Evolutionary conservation across 2,888 invertebrate species (phyloP).

Genomic region (Pocota personata): DNA sequence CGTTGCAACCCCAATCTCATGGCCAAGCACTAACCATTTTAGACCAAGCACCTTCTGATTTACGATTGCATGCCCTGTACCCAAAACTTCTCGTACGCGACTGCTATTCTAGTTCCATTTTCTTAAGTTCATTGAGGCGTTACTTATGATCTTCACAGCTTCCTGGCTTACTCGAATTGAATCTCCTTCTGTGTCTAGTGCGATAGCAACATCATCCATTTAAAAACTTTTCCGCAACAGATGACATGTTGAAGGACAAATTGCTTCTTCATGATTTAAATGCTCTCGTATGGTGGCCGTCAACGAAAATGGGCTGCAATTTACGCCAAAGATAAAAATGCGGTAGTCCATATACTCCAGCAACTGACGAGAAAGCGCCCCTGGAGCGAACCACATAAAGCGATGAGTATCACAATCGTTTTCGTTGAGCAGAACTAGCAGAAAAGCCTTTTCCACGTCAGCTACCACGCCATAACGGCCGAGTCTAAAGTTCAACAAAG

Average conservation of each 20-base stretch:
- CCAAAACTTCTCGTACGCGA: background rate
- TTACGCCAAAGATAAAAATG: background rate
- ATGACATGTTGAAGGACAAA: background rate
- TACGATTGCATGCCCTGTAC: background rate
- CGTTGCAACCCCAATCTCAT: no score
- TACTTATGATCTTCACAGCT: no score
- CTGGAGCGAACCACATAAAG: conserved; percentile 1
- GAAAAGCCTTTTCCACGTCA: no score
- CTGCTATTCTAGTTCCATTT: conserved; percentile 2
- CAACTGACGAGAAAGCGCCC: background rate
- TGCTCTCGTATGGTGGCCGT: no score
- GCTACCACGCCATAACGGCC: no score
- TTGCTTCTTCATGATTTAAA: background rate
- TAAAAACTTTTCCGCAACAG: background rate
- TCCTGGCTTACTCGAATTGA: no score
- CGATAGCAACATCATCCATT: no score
- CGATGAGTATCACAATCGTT: background rate
- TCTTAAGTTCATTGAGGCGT: no score
- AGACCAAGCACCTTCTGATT: no score
- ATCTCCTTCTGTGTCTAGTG: no score
- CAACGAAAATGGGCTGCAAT: background rate
- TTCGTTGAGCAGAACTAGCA: background rate
- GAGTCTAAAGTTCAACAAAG: no score
- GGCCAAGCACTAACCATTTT: no score
- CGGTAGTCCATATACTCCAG: background rate